Base-by-base conservation (phyloP, 2,113 vertebrate genomes). In the Podilymbus podiceps region DNA sequence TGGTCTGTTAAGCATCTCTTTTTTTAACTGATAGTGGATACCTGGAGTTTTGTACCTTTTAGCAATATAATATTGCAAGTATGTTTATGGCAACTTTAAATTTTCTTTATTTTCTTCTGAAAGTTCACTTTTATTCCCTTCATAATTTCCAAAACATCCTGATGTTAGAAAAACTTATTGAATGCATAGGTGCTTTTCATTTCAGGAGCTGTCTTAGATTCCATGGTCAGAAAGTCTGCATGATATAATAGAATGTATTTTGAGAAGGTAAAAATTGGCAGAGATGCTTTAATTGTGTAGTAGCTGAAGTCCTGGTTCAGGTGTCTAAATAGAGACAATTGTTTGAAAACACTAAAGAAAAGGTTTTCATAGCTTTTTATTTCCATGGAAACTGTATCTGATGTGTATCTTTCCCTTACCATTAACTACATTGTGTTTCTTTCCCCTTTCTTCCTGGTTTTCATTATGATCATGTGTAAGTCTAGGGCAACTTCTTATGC, bases 291-390 rank as follows among this genome's bases (percentile, higher is more conserved):
- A 58, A 58, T 82, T 76, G 46, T 53, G 20, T 21, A 40, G 17
- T n/a, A 79, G 23, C 23, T 82, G 38, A 88, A 69, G 20, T 67
- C 35, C 47, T 67, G 28, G 23, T 55, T 88, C 68, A 88, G 55
- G 33, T 88, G 62, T 90, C 47, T 80, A 88, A 89, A 82, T 23
- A 80, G 52, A 82, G 15, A 88, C 16, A 28, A 84, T 28, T 90
- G 44, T 88, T 93, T 91, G 55, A 63, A 69, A 88, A 78, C 85
- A 84, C 44, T 59, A 10, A 89, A 93, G 66, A n/a, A 66, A 88
- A 60, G 38, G 17, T 77, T 90, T 95, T 95, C 46, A 50, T 52
- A 67, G 72, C 42, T 90, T 95, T 90, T 84, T 89, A 90, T 95
- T 97, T 96, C 85, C 68, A 89, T 64, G 49, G 66, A 77, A 89